These are phyloP conservation scores for Agraylea sexmaculata DNA, from an alignment of 1,140 invertebrate genomes.

Conservation along the genomic window DNA sequence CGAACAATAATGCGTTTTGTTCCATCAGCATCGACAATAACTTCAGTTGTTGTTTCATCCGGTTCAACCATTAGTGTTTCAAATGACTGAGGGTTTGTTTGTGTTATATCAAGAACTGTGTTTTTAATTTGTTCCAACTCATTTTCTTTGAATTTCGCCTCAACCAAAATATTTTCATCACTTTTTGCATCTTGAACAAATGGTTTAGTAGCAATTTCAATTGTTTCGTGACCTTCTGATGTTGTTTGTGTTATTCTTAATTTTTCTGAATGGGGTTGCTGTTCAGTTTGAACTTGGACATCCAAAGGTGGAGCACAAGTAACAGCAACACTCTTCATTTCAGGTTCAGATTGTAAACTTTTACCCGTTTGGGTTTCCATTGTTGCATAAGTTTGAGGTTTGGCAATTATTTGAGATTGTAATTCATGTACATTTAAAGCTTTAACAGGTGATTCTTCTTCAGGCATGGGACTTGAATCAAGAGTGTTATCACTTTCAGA, in stretches of 20 bases:
- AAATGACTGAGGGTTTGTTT: slow-evolving; percentile 58
- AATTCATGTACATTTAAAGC: slow-evolving; percentile 14
- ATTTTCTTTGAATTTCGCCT: slow-evolving; percentile 55
- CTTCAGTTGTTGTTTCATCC: slow-evolving; percentile 63
- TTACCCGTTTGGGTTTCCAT: slow-evolving; percentile 47
- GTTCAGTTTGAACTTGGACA: slow-evolving; percentile 48
- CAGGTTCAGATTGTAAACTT: slow-evolving; percentile 30
- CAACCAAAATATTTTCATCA: slow-evolving; percentile 50
- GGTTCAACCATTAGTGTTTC: slow-evolving; percentile 67
- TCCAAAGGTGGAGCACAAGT: slow-evolving; percentile 41
- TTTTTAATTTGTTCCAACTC: slow-evolving; percentile 34
- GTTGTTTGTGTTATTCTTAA: slow-evolving; percentile 58
- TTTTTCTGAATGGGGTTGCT: slow-evolving; percentile 48
- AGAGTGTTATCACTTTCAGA: slow-evolving; percentile 45
- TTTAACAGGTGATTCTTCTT: slow-evolving; percentile 31
- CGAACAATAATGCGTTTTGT: slow-evolving; percentile 66
- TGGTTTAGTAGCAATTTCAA: slow-evolving; percentile 61
- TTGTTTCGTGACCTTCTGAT: slow-evolving; percentile 58
- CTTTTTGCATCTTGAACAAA: slow-evolving; percentile 36
- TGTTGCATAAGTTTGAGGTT: slow-evolving; percentile 22
- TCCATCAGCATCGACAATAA: slow-evolving; percentile 68
- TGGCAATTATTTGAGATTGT: neutral
- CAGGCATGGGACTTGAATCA: slow-evolving; percentile 48
- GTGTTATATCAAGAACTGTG: slow-evolving; percentile 51
- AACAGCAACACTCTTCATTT: slow-evolving; percentile 32